Evolutionary conservation across 2,888 invertebrate genomes (phyloP).

Genomic region (Pandemis cinnamomeana): DNA sequence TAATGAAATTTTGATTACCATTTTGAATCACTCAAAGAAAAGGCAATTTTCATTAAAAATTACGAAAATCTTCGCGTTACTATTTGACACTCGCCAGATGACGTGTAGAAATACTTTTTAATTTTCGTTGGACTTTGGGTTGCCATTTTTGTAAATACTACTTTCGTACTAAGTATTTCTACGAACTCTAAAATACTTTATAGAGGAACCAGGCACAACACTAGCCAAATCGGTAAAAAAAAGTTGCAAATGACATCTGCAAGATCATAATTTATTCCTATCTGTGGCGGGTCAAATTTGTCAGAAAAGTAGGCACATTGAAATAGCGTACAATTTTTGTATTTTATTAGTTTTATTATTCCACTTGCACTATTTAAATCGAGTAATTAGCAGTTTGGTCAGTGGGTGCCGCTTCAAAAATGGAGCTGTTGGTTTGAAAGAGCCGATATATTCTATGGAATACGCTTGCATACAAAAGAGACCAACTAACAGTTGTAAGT

Average conservation of each 20-base stretch:
- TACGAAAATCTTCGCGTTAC: slow-evolving; percentile 42
- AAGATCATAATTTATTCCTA: slow-evolving; percentile 40
- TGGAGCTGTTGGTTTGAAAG: slow-evolving; percentile 65
- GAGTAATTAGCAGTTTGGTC: slow-evolving; percentile 45
- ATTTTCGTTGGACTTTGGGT: slow-evolving; percentile 46
- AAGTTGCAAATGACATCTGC: slow-evolving; percentile 62
- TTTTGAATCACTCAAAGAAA: slow-evolving; percentile 52
- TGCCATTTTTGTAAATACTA: slow-evolving; percentile 38
- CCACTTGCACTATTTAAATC: slow-evolving; percentile 44
- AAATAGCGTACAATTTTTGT: slow-evolving; percentile 42
- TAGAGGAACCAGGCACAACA: neutral
- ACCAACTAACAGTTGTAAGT: slow-evolving; percentile 74
- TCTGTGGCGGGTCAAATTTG: slow-evolving; percentile 42
- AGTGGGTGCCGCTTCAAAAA: slow-evolving; percentile 50
- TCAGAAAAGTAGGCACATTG: slow-evolving; percentile 51
- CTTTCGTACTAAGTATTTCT: neutral
- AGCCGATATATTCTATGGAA: slow-evolving; percentile 71
- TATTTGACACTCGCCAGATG: slow-evolving; percentile 53
- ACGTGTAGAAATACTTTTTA: slow-evolving; percentile 63
- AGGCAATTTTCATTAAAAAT: slow-evolving; percentile 53
- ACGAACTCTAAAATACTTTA: neutral
- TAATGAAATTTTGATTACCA: slow-evolving; percentile 59
- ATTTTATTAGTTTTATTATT: slow-evolving; percentile 46
- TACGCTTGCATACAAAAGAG: slow-evolving; percentile 63
- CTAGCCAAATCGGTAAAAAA: slow-evolving; percentile 22